A percentile compares a stretch with the other conserved stretches of the same genome.
Conservation (phyloP, 2,113 vertebrate genomes). For the Tylochromis polylepis region DNA sequence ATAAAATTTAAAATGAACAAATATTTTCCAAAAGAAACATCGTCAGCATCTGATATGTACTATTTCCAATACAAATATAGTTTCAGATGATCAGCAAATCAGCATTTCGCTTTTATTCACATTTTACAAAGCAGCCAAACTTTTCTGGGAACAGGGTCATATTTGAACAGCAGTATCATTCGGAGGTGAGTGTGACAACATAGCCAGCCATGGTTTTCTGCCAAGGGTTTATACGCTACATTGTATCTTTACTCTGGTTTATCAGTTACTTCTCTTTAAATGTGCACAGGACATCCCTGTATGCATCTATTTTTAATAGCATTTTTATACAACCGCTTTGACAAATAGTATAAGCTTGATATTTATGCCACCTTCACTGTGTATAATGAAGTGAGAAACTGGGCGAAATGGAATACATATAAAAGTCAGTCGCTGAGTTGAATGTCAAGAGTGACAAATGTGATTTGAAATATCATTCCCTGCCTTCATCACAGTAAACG, state of each 20-base stretch:
- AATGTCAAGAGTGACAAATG: constrained; percentile 67
- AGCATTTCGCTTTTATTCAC: neutral
- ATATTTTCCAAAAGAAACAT: neutral
- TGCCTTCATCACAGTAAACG: constrained; percentile 25
- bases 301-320: neutral
- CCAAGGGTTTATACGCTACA: neutral
- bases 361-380: constrained; percentile 9
- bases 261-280: neutral
- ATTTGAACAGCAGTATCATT: neutral
- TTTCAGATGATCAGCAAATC: neutral
- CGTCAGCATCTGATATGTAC: neutral
- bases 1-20: neutral
- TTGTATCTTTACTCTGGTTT: neutral
- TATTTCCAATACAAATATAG: neutral
- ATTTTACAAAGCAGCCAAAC: neutral
- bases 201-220: neutral
- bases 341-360: neutral
- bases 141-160: neutral
- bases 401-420: neutral
- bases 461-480: constrained; percentile 51
- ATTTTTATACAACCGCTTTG: constrained; percentile 5
- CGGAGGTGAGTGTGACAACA: neutral
- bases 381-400: constrained; percentile 20
- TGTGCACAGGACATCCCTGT: neutral
- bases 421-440: constrained; percentile 20